Conservation (phyloP, 2,113 vertebrate species). For the Carassius gibelio region DNA sequence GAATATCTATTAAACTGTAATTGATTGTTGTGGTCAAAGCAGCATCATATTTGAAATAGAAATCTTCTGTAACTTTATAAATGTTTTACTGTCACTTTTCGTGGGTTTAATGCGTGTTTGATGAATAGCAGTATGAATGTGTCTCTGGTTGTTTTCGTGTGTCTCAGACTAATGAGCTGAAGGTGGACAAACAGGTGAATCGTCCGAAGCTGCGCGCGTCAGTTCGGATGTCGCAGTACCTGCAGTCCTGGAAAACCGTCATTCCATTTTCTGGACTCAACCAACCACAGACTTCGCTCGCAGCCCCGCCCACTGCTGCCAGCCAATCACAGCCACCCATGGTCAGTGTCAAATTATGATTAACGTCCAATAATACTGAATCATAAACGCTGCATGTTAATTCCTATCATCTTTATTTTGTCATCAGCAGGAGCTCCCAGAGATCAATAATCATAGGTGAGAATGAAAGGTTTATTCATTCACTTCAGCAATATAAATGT, state of each 20-base stretch:
- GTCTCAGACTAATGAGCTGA: slow-evolving; percentile 47
- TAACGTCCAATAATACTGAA: background rate
- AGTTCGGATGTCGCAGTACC: slow-evolving; percentile 87
- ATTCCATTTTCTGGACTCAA: slow-evolving; percentile 86
- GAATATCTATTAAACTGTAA: too few relatives aligned
- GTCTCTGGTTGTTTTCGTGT: background rate
- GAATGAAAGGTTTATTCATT: background rate
- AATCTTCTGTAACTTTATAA: background rate
- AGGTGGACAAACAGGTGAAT: background rate
- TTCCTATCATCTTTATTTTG: background rate
- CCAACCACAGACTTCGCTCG: slow-evolving; percentile 63
- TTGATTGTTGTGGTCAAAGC: background rate
- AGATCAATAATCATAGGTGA: background rate
- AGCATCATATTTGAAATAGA: background rate
- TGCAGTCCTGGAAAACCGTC: slow-evolving; percentile 84
- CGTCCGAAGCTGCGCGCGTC: slow-evolving; percentile 76
- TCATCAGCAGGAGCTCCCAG: background rate
- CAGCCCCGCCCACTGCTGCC: background rate
- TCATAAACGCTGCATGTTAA: background rate
- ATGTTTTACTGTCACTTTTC: background rate
- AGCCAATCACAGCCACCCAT: slow-evolving; percentile 31
- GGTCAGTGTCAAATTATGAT: slow-evolving; percentile 41
- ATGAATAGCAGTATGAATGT: background rate
- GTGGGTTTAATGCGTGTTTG: background rate
- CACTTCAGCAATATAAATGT: background rate